Evolutionary conservation across 2,888 invertebrate species (phyloP).

Genomic region (Tridacna crocea): DNA sequence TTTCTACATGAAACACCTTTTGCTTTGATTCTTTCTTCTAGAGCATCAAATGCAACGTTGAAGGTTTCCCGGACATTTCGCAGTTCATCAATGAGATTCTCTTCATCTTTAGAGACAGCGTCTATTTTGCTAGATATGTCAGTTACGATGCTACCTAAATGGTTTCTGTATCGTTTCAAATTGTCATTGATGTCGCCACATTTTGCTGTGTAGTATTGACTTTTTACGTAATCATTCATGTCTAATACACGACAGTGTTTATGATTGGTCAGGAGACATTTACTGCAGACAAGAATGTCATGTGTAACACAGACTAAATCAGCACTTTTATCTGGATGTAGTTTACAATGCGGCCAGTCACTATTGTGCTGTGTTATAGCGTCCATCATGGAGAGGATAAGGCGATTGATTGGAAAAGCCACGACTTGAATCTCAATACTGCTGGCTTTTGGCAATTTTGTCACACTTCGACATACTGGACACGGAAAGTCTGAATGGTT

Average conservation of each 20-base stretch:
- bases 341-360: conserved; percentile 64
- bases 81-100: conserved; percentile 48
- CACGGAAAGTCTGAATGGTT: conserved; percentile 59
- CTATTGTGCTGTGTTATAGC: conserved; percentile 59
- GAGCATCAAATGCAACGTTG: conserved; percentile 54
- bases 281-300: conserved; percentile 62
- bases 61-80: conserved; percentile 52
- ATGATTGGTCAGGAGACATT: conserved; percentile 59
- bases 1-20: conserved; percentile 47
- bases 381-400: conserved; percentile 64
- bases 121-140: conserved; percentile 53
- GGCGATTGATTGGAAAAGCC: conserved; percentile 59
- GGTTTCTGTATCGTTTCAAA: conserved; percentile 53
- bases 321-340: conserved; percentile 57
- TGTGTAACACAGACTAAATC: conserved; percentile 62
- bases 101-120: conserved; percentile 57
- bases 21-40: conserved; percentile 49
- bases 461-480: conserved; percentile 58
- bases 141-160: conserved; percentile 44
- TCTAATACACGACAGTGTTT: conserved; percentile 59
- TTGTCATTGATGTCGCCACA: conserved; percentile 56
- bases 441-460: conserved; percentile 56
- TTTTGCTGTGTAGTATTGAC: conserved; percentile 54
- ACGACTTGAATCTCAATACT: conserved; percentile 60
- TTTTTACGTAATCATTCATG: conserved; percentile 63